These are phyloP conservation scores for Hedya salicella DNA, from an alignment of 2,888 invertebrate genomes.

Conservation along the genomic window DNA sequence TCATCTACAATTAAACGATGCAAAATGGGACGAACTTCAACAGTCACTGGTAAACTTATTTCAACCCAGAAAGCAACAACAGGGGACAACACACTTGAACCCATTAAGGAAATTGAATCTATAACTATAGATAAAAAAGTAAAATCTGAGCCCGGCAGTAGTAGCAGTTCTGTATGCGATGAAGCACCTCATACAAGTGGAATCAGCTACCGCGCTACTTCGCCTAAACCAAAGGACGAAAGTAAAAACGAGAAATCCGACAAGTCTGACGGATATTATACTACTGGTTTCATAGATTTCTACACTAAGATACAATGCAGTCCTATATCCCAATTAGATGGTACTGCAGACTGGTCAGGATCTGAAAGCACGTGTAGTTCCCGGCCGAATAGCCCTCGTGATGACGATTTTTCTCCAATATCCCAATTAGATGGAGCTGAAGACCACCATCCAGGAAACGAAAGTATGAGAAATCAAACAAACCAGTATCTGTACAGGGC, in stretches of 20 bases:
- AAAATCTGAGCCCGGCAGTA: slow-evolving; percentile 64
- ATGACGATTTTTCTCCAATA: slow-evolving; percentile 79
- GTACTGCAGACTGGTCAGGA: slow-evolving; percentile 88
- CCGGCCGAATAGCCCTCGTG: slow-evolving; percentile 74
- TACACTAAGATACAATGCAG: slow-evolving; percentile 83
- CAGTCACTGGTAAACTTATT: slow-evolving; percentile 74
- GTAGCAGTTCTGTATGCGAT: slow-evolving; percentile 61
- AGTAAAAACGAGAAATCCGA: slow-evolving; percentile 64
- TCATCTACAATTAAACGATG: slow-evolving; percentile 88
- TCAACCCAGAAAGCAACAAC: slow-evolving; percentile 69
- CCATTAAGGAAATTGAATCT: slow-evolving; percentile 69
- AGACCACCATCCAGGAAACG: slow-evolving; percentile 81
- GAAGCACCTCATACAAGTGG: slow-evolving; percentile 78
- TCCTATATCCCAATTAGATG: slow-evolving; percentile 88
- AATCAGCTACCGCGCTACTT: slow-evolving; percentile 71
- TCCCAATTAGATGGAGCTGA: slow-evolving; percentile 89
- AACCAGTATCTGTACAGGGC: slow-evolving; percentile 79
- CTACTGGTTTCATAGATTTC: slow-evolving; percentile 81
- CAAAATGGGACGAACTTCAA: slow-evolving; percentile 84
- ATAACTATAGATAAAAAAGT: slow-evolving; percentile 65
- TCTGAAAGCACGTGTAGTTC: slow-evolving; percentile 81
- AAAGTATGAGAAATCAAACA: slow-evolving; percentile 68
- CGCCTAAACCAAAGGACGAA: slow-evolving; percentile 76
- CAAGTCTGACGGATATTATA: slow-evolving; percentile 76
- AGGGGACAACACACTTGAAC: slow-evolving; percentile 66